Evolutionary conservation across 1,140 invertebrate genomes (phyloP).

Genomic region (Metaphire vulgaris): DNA sequence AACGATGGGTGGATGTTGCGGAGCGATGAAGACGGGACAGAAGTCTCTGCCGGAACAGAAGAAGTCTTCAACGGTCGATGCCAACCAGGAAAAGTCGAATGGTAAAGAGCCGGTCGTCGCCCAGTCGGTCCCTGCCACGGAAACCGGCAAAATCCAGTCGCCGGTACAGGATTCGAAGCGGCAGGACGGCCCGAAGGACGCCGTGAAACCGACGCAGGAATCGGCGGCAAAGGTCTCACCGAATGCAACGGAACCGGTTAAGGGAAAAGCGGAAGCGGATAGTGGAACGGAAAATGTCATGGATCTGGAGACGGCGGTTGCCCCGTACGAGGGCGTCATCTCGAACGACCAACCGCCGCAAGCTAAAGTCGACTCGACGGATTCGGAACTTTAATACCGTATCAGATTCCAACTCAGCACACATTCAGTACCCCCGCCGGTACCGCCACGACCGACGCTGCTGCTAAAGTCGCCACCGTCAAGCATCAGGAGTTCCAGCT

Average conservation of each 20-base stretch:
- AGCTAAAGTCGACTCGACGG: too few relatives aligned
- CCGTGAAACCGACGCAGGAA: too few relatives aligned
- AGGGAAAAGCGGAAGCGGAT: not conserved
- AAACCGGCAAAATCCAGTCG: not conserved
- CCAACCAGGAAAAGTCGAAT: not conserved
- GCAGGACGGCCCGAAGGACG: too few relatives aligned
- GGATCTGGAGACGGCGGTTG: not conserved
- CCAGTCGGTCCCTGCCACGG: not conserved
- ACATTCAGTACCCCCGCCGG: not conserved
- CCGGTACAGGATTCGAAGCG: too few relatives aligned
- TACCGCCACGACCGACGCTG: not conserved
- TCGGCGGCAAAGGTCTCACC: not conserved
- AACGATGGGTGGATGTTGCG: not conserved
- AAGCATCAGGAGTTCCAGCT: constrained; percentile 1
- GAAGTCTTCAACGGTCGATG: not conserved
- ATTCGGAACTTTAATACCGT: not conserved
- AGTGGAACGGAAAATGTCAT: not conserved
- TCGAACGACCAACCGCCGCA: not conserved
- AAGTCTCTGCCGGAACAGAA: not conserved
- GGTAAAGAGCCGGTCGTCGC: not conserved
- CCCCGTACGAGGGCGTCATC: not conserved
- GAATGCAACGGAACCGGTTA: too few relatives aligned
- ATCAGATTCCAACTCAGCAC: not conserved
- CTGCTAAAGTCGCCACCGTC: not conserved
- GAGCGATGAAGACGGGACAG: not conserved